Evolutionary conservation across 2,888 invertebrate species (phyloP).

Genomic region (Dryobota labecula): DNA sequence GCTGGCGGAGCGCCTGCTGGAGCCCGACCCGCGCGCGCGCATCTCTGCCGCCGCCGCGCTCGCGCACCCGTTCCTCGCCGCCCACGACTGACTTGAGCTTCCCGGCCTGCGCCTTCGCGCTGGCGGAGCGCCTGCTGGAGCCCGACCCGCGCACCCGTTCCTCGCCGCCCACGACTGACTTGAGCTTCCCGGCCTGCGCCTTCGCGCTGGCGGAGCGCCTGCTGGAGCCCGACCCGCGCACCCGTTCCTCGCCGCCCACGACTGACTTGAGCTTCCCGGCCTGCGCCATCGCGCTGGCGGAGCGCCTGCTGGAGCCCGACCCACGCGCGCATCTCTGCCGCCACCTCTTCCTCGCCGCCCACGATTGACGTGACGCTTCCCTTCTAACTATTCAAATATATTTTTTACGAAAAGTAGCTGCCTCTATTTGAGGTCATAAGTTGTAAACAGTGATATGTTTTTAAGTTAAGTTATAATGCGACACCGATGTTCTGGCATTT

Average conservation of each 20-base stretch:
- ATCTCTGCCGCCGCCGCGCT: slow-evolving; percentile 94
- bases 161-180: slow-evolving; percentile 75
- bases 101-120: slow-evolving; percentile 93
- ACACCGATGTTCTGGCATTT: background rate
- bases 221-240: slow-evolving; percentile 94
- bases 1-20: slow-evolving; percentile 93
- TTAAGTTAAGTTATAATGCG: slow-evolving; percentile 19
- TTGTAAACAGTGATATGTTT: slow-evolving; percentile 28
- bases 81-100: slow-evolving; percentile 76
- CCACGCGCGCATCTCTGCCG: slow-evolving; percentile 92
- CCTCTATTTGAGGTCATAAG: slow-evolving; percentile 20
- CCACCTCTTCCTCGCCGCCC: slow-evolving; percentile 92
- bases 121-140: slow-evolving; percentile 93
- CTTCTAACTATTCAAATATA: background rate
- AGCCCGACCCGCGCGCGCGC: slow-evolving; percentile 94
- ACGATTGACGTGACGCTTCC: background rate
- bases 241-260: slow-evolving; percentile 91
- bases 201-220: slow-evolving; percentile 93
- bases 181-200: slow-evolving; percentile 92
- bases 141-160: slow-evolving; percentile 95
- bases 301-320: slow-evolving; percentile 94
- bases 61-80: slow-evolving; percentile 93
- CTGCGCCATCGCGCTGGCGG: slow-evolving; percentile 93
- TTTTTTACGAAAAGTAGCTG: slow-evolving; percentile 1
- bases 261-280: slow-evolving; percentile 90